These are phyloP conservation scores for Scopus umbretta DNA, from an alignment of 2,113 vertebrate genomes.

Conservation along the genomic window DNA sequence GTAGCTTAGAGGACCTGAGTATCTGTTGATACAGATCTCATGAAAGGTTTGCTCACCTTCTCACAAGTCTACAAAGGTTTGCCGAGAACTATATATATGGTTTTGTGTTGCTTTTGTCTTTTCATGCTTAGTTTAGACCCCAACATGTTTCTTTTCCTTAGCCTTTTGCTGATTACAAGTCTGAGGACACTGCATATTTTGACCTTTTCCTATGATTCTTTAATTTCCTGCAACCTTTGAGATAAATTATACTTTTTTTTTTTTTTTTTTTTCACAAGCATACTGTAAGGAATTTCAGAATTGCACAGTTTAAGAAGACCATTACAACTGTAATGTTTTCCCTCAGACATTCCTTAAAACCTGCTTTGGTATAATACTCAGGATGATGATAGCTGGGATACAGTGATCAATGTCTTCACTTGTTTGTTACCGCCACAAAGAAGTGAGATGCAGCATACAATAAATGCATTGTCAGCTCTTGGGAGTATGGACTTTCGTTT, in stretches of 20 bases:
- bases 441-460: background rate
- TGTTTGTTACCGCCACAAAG: background rate
- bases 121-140: background rate
- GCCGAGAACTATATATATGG: background rate
- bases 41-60: background rate
- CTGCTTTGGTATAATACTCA: background rate
- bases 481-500: background rate
- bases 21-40: background rate
- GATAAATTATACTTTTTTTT: background rate
- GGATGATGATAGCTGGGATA: background rate
- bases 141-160: background rate
- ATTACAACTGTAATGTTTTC: background rate
- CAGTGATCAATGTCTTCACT: background rate
- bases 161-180: background rate
- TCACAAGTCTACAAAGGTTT: background rate
- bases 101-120: background rate
- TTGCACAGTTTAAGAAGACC: background rate
- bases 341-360: background rate
- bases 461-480: background rate
- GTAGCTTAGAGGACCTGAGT: background rate
- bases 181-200: background rate
- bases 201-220: background rate
- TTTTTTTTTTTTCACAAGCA: background rate
- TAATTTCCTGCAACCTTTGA: background rate
- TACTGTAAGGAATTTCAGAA: background rate